Conservation (phyloP, 2,888 invertebrate species). For the Julus scanicus region DNA sequence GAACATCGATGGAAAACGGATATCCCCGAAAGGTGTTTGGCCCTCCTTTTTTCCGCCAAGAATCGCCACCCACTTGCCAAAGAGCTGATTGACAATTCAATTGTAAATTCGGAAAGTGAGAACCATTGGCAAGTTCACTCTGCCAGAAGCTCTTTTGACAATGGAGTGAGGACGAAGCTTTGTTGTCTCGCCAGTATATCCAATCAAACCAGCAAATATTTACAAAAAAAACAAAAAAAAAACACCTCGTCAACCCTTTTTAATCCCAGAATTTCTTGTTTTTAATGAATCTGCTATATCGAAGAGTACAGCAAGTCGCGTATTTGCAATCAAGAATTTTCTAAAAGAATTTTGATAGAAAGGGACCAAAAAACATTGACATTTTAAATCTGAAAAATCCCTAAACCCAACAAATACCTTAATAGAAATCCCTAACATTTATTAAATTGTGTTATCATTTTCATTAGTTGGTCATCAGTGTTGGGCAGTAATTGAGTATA, state of each 20-base stretch:
- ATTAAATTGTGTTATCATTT: no score
- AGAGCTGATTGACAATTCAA: constrained; percentile 33
- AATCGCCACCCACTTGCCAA: constrained; percentile 22
- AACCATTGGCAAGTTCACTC: constrained; percentile 33
- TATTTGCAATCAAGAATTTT: background rate
- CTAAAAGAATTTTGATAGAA: background rate
- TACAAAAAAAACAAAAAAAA: background rate
- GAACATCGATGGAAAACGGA: constrained; percentile 21
- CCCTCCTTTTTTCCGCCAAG: background rate
- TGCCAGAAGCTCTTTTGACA: constrained; percentile 14
- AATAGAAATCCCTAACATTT: background rate
- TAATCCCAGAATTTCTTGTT: background rate
- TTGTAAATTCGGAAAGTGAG: constrained; percentile 21
- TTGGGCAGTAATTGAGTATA: no score
- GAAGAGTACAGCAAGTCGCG: background rate
- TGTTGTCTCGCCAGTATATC: constrained; percentile 15
- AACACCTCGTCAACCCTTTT: background rate
- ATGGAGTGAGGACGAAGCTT: background rate
- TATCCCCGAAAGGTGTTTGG: constrained; percentile 15
- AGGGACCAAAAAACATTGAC: no score
- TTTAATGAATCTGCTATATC: background rate
- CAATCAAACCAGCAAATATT: constrained; percentile 28
- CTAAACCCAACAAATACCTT: background rate
- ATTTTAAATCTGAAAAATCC: background rate
- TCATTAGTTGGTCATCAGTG: no score